Conservation (phyloP, 1,140 invertebrate genomes). For the Gryon sp. region DNA sequence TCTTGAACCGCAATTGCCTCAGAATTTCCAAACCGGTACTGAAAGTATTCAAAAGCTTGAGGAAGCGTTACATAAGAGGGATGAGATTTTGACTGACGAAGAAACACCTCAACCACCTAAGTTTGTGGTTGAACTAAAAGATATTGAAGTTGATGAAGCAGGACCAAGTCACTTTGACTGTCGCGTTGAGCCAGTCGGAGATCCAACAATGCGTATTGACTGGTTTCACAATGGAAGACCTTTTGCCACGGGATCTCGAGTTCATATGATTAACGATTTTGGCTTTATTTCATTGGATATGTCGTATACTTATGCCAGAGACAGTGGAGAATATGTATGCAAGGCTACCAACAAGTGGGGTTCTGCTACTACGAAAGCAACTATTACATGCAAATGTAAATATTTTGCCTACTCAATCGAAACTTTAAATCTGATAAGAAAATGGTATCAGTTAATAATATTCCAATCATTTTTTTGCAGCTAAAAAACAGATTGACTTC, state of each 20-base stretch:
- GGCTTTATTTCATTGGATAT: slow-evolving; percentile 94
- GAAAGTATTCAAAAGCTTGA: slow-evolving; percentile 94
- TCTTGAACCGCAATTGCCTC: slow-evolving; percentile 93
- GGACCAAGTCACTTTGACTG: slow-evolving; percentile 95
- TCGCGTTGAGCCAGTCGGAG: slow-evolving; percentile 91
- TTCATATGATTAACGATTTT: slow-evolving; percentile 95
- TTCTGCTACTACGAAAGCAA: slow-evolving; percentile 89
- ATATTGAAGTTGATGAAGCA: slow-evolving; percentile 91
- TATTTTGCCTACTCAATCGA: slow-evolving; percentile 5
- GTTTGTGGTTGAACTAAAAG: slow-evolving; percentile 91
- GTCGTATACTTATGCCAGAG: slow-evolving; percentile 91
- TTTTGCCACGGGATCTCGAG: slow-evolving; percentile 91
- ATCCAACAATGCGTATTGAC: slow-evolving; percentile 93
- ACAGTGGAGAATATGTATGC: slow-evolving; percentile 92
- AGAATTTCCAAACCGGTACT: slow-evolving; percentile 91
- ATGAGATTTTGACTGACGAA: slow-evolving; percentile 90
- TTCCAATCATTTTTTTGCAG: slow-evolving; percentile 74
- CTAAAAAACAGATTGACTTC: slow-evolving; percentile 92
- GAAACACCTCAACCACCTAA: slow-evolving; percentile 91
- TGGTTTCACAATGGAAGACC: slow-evolving; percentile 96
- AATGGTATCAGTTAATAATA: too few species aligned
- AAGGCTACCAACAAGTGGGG: slow-evolving; percentile 92
- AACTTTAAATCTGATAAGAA: too few species aligned
- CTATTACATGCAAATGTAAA: slow-evolving; percentile 86
- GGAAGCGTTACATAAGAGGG: slow-evolving; percentile 91